Base-by-base conservation (phyloP, 1,140 invertebrate species). In the Plectrocnemia conspersa region DNA sequence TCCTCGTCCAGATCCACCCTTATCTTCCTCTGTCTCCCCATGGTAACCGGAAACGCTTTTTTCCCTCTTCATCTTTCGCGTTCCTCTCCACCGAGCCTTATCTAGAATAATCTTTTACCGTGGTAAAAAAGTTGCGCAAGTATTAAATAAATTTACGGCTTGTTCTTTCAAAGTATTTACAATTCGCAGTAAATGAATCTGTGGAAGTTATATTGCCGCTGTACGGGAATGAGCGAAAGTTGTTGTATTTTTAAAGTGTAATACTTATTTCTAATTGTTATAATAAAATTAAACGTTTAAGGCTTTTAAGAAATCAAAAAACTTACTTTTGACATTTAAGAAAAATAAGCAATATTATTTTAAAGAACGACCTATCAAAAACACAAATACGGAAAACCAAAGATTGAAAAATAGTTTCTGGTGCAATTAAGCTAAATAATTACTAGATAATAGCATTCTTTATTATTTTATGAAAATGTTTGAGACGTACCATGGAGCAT, bases 121-220 rank as follows among this genome's bases (percentile, higher is more conserved):
- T 13, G 38, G 40, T 46, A 48, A 54, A 58, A n/a, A 55, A 59
- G 47, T 55, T 47, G 38, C 44, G 36, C 15, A 13, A 38, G 58
- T 56, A 55, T 56, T 48, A 59, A 55, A 56, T 47, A 52, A 59
- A 59, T 59, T 57, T 59, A 59, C 45, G 32, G 44, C 42, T 56
- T 47, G 47, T 48, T 53, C 53, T 40, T 22, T 5, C 7, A n/a
- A 40, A 18, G 13, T 59, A 56, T 59, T 59, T 56, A 56, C 53
- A 49, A 56, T 35, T 52, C 33, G 19, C 42, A 54, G 36, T 52
- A 52, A 59, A 59, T 48, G 45, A 59, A 42, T 50, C 33, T 38
- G 32, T 15, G 47, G 24, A 38, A 50, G 40, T 50, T 50, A 38
- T 27, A 36, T 15, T 3, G 23, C 6, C 23, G 23, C 29, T 27